A percentile compares a stretch with the other conserved stretches of the same genome.
phyloP scores from a whole-genome alignment of 2,888 invertebrate genomes.

The Agonopterix heracliana region DNA sequence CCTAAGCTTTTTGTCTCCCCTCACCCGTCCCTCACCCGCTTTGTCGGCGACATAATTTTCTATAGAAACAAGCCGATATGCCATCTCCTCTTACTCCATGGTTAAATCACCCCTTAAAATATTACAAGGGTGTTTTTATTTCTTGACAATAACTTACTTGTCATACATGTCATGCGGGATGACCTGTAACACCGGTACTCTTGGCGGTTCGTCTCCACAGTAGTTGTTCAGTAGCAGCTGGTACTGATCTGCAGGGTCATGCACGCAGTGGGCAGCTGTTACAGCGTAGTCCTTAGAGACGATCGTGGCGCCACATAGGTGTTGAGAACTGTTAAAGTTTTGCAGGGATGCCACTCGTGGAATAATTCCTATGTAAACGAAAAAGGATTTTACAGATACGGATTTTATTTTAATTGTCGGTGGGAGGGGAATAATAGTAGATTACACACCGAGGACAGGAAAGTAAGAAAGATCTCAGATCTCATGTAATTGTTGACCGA shows the following conservation, averaged over 20 bases:
- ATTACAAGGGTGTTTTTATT: too few relatives aligned
- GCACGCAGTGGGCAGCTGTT: conserved; percentile 63
- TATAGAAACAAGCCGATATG: too few relatives aligned
- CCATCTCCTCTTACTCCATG: too few relatives aligned
- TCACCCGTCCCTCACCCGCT: too few relatives aligned
- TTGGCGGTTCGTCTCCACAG: conserved; percentile 30
- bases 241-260: conserved; percentile 29
- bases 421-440: too few relatives aligned
- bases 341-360: conserved; percentile 50
- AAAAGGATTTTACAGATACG: neutral
- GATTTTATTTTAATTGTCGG: neutral
- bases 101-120: too few relatives aligned
- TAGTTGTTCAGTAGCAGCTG: conserved; percentile 46
- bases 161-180: conserved; percentile 42
- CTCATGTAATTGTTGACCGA: too few relatives aligned
- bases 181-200: conserved; percentile 36
- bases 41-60: too few relatives aligned
- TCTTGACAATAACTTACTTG: conserved; percentile 35
- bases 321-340: conserved; percentile 35
- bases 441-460: too few relatives aligned
- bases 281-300: conserved; percentile 41
- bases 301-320: conserved; percentile 55
- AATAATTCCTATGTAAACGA: conserved; percentile 34
- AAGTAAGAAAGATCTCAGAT: too few relatives aligned
- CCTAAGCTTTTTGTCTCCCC: too few relatives aligned